phyloP scores from a whole-genome alignment of 1,140 invertebrate genomes.

The Drosophila pectinifera region DNA sequence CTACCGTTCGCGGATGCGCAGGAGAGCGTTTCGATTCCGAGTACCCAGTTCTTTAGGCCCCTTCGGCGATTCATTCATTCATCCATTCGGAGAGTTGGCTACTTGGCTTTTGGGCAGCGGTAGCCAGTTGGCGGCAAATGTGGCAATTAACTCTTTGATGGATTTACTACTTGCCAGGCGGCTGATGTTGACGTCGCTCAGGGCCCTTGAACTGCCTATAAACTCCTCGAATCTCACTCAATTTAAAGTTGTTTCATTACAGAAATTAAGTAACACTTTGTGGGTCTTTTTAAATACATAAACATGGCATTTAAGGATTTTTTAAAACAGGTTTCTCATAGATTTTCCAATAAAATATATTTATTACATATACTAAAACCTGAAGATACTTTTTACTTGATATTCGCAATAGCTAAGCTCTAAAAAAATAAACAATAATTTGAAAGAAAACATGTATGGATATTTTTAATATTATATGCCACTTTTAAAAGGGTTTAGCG shows the following conservation, averaged over 20 bases:
- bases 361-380: no score
- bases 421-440: no score
- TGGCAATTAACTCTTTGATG: slow-evolving; percentile 83
- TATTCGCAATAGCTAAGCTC: no score
- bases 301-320: no score
- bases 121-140: slow-evolving; percentile 47
- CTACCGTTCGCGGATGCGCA: slow-evolving; percentile 52
- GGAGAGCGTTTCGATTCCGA: slow-evolving; percentile 37
- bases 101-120: slow-evolving; percentile 37
- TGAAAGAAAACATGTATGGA: no score
- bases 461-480: not conserved
- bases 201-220: slow-evolving; percentile 9
- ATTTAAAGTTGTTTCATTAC: not conserved
- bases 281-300: not conserved
- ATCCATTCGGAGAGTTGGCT: slow-evolving; percentile 27
- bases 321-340: no score
- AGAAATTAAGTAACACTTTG: no score
- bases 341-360: no score
- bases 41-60: slow-evolving; percentile 41
- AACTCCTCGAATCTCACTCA: slow-evolving; percentile 5
- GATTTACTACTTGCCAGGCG: slow-evolving; percentile 60
- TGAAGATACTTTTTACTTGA: no score
- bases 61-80: slow-evolving; percentile 43
- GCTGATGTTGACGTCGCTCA: slow-evolving; percentile 35
- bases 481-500: no score